Evolutionary conservation across 2,888 invertebrate species (phyloP), one percentile per base, ranked within the genome.

Genomic region (Temnothorax rugatulus): DNA sequence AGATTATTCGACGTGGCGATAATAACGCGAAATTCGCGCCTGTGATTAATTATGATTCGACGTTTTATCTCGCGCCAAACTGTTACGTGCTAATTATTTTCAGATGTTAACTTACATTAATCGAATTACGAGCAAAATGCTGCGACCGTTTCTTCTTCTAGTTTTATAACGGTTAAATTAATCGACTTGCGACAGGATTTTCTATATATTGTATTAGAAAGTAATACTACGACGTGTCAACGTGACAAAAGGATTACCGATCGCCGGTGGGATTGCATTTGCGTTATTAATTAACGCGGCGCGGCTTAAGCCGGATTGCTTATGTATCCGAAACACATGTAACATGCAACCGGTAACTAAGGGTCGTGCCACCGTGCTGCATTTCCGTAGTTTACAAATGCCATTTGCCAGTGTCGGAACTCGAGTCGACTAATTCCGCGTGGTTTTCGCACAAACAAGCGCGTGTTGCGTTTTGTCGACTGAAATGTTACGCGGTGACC

Each of bases 221-320:
- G 4, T n/a, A 68, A 29, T 13, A 5, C 8, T 47, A n/a, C 41
- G 18, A 41, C 11, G 13, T 25, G 15, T 15, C 25, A 54, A 66
- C 13, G 11, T 41, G 66, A 52, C 25, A 25, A 63, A 34, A 41
- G 41, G 54, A 66, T 76, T 13, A 13, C 13, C 13, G 3, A 77
- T 66, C 25, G 29, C 41, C 47, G 5, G n/a, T 2, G 59, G 21
- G 13, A 68, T 44, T n/a, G 44, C 25, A 41, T 52, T 64, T 64
- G 64, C 7, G 18, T 57, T n/a, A 77, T 77, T 77, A 77, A 77
- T 77, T 77, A 77, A 54, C 34, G n/a, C 7, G 13, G 18, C 34
- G 44, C 4, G 18, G 13, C 18, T 77, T n/a, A 66, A 44, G 4
- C 5, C n/a, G 9, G n/a, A 13, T 57, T 54, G 54, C 77, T 68